phyloP scores from a whole-genome alignment of 2,888 invertebrate genomes.

The Actias luna region DNA sequence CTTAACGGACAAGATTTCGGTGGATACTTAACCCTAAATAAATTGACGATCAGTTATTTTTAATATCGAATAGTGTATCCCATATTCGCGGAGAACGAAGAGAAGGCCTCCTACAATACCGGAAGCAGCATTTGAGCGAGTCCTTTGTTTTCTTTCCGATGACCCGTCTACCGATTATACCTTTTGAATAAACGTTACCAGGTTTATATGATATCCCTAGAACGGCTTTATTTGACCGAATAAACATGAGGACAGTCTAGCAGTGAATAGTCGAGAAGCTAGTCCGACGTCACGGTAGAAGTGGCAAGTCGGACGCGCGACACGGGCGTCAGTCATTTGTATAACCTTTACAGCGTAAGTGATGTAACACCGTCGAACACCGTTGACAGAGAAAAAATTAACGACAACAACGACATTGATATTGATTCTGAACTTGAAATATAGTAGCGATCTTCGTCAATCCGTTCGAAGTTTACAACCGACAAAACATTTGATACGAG shows the following conservation, averaged over 20 bases:
- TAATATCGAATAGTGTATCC: too few species aligned
- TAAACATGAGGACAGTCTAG: constrained; percentile 16
- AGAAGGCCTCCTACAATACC: too few species aligned
- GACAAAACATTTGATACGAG: background rate
- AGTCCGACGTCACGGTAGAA: constrained; percentile 59
- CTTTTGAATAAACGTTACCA: too few species aligned
- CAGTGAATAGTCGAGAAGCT: constrained; percentile 33
- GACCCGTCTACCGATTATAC: too few species aligned
- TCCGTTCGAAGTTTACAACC: constrained; percentile 8
- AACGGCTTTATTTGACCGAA: background rate
- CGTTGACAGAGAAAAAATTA: constrained; percentile 37
- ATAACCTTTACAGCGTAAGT: constrained; percentile 50
- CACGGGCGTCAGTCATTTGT: constrained; percentile 44
- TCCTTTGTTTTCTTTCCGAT: too few species aligned
- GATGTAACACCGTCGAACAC: constrained; percentile 57
- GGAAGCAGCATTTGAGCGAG: too few species aligned
- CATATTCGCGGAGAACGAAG: too few species aligned
- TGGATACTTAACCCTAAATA: too few species aligned
- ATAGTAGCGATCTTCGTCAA: constrained; percentile 31
- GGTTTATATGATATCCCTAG: background rate
- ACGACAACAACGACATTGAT: constrained; percentile 53
- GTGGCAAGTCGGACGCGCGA: constrained; percentile 55
- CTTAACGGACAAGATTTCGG: too few species aligned
- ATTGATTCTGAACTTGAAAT: constrained; percentile 49
- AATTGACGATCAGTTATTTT: too few species aligned